phyloP scores from a whole-genome alignment of 2,797 vertebrate species.

The Hydrolagus colliei region DNA sequence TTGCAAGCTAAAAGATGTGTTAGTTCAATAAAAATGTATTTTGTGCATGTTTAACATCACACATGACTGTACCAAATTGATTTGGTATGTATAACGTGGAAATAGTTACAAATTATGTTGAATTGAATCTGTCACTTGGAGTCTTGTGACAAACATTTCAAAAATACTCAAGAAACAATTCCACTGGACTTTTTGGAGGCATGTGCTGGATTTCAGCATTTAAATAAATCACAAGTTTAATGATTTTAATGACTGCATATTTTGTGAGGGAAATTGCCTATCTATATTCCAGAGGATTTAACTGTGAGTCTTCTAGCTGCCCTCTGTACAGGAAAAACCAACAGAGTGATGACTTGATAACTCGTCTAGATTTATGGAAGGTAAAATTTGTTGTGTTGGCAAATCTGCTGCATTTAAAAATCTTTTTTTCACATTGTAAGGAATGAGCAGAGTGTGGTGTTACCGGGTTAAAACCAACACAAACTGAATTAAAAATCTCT shows the following conservation, averaged over 20 bases:
- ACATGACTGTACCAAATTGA: neutral
- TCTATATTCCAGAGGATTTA: neutral
- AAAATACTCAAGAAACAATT: neutral
- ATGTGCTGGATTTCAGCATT: neutral
- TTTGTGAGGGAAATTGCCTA: neutral
- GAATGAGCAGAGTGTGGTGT: no score
- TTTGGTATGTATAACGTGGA: neutral
- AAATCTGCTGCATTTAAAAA: neutral
- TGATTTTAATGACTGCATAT: neutral
- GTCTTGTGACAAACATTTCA: neutral
- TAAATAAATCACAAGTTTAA: neutral
- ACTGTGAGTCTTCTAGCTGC: neutral
- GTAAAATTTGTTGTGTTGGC: neutral
- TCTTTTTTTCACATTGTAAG: conserved; percentile 1
- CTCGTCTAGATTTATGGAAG: neutral
- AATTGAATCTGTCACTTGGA: neutral
- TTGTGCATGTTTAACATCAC: neutral
- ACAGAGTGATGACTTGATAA: neutral
- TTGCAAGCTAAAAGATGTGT: neutral
- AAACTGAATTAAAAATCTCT: neutral
- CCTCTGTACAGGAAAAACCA: neutral
- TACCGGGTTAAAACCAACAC: neutral
- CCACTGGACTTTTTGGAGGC: neutral
- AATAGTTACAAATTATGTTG: neutral
- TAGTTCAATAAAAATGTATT: conserved; percentile 6